These are phyloP conservation scores for Cerceris ruficornis DNA, from an alignment of 2,888 invertebrate species.

Conservation along the genomic window DNA sequence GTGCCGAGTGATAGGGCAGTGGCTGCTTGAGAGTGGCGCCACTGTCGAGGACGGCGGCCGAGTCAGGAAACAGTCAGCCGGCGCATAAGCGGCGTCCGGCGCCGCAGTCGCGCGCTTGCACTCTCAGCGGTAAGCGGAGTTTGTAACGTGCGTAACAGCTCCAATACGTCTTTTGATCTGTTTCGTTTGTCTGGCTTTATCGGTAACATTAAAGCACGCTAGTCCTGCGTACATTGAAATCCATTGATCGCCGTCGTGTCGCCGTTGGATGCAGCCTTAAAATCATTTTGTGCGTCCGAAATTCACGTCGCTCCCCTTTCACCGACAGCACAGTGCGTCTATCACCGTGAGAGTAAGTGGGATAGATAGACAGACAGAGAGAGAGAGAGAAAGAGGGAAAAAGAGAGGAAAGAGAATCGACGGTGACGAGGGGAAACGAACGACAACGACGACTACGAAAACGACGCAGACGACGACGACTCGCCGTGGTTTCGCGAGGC, in stretches of 20 bases:
- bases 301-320: slow-evolving; percentile 2
- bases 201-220: slow-evolving; percentile 14
- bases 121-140: slow-evolving; percentile 76
- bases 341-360: background rate
- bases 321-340: slow-evolving; percentile 5
- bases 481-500: slow-evolving; percentile 50
- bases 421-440: slow-evolving; percentile 26
- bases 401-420: slow-evolving; percentile 16
- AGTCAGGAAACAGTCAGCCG: slow-evolving; percentile 68
- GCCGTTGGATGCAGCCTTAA: background rate
- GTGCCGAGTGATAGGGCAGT: slow-evolving; percentile 38
- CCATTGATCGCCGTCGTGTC: slow-evolving; percentile 27
- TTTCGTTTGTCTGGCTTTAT: slow-evolving; percentile 26
- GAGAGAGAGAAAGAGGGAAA: slow-evolving; percentile 1
- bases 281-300: background rate
- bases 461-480: slow-evolving; percentile 26
- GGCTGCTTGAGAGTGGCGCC: slow-evolving; percentile 67
- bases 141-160: slow-evolving; percentile 55
- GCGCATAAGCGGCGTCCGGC: slow-evolving; percentile 71
- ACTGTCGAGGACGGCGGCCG: slow-evolving; percentile 61
- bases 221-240: slow-evolving; percentile 21
- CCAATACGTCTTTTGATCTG: slow-evolving; percentile 31
- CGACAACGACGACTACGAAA: slow-evolving; percentile 38
- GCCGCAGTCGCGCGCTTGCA: slow-evolving; percentile 79
- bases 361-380: background rate